Base-by-base conservation (phyloP, 2,113 vertebrate genomes). In the Phyllostomus discolor region DNA sequence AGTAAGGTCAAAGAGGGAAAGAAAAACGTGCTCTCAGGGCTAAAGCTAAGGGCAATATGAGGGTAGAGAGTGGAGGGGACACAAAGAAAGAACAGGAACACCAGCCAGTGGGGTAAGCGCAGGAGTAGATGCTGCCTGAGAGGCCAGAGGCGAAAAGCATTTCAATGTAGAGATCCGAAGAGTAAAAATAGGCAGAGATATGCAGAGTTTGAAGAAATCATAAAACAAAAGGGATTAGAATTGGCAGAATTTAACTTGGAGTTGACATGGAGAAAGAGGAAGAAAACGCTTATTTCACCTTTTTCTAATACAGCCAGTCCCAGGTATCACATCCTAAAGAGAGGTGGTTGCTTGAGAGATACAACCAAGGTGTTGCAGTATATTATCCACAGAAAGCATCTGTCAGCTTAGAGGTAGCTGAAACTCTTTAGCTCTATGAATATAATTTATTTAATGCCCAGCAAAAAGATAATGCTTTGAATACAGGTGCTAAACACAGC, bases 401-500 rank as follows among this genome's bases (percentile, higher is more conserved):
- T 43, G 38, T 69, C 94, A 1, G 16, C 50, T 94, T 87, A 26
- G 28, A 94, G 72, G 73, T 97, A 86, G 33, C 0, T 87, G 91
- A 64, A 85, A 38, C 7, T 93, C 24, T 76, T 96, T 96, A 96
- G 72, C 41, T 96, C 84, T 16, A 19, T 94, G 69, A 94, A 93
- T 67, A 79, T 69, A 89, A 69, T 95, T 64, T 64, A 96, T 81
- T 87, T 52, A 89, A 94, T 81, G 26, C 46, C 38, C 17, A 14
- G 62, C 80, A 88, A 46, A 96, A 50, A 91, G 22, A 90, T 78
- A 85, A 79, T 76, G 19, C 41, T 88, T 90, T 92, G 54, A 95
- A 92, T 83, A 92, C 43, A 95, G 92, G 52, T 96, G 70, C 70
- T 90, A 96, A 97, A 69, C 62, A 66, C 31, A 83, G 75, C 33